Percentiles rank a stretch among this genome's conserved stretches.
These are phyloP conservation scores for Scatophagus argus DNA, from an alignment of 2,113 vertebrate species.

Conservation along the genomic window DNA sequence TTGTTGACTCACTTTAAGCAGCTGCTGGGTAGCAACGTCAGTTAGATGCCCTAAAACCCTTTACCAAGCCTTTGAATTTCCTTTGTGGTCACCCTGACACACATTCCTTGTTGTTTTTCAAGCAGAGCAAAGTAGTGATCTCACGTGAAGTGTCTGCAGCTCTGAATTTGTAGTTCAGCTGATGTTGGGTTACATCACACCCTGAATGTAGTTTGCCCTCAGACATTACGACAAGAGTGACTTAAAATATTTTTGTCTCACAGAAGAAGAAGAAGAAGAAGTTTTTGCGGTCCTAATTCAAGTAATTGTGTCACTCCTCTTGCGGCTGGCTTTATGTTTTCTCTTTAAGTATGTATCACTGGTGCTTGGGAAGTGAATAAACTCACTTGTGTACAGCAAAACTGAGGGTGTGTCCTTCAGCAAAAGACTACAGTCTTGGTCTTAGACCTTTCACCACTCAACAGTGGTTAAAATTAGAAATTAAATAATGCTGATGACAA, in stretches of 20 bases:
- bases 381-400: background rate
- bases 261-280: conserved; percentile 6
- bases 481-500: background rate
- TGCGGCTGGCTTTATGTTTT: conserved; percentile 13
- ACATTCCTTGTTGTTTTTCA: conserved; percentile 67
- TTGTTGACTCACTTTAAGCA: conserved; percentile 20
- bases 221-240: conserved; percentile 56
- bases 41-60: conserved; percentile 26
- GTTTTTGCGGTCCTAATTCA: conserved; percentile 18
- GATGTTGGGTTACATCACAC: conserved; percentile 67
- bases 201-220: conserved; percentile 43
- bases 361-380: background rate
- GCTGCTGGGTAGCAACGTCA: conserved; percentile 16
- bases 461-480: background rate
- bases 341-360: conserved; percentile 10
- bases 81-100: conserved; percentile 59
- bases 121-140: conserved; percentile 47
- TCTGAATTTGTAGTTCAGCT: conserved; percentile 64
- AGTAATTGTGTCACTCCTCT: conserved; percentile 36
- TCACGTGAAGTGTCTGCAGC: conserved; percentile 63
- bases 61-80: conserved; percentile 54
- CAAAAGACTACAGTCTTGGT: background rate
- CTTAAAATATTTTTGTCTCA: conserved; percentile 31
- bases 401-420: background rate
- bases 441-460: background rate